Conservation (phyloP, 2,797 vertebrate species). For the Ceyx erithaca region DNA sequence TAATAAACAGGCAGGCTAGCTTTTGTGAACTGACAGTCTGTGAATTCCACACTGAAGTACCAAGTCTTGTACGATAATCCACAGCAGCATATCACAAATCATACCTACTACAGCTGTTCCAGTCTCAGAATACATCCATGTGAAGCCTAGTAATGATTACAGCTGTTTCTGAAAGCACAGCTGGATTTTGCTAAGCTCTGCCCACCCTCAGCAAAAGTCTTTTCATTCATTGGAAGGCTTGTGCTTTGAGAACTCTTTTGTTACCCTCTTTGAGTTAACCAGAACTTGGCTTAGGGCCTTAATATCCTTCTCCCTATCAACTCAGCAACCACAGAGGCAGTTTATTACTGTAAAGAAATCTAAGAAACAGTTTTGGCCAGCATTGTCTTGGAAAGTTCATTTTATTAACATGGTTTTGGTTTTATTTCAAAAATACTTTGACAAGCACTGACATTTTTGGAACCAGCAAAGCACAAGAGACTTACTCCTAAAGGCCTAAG, state of each 20-base stretch:
- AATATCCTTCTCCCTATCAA: conserved; percentile 43
- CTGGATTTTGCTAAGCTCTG: conserved; percentile 23
- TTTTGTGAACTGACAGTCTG: background rate
- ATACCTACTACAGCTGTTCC: background rate
- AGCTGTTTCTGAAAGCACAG: background rate
- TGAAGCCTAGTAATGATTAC: background rate
- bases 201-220: background rate
- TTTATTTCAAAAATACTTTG: conserved; percentile 78
- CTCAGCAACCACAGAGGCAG: conserved; percentile 56
- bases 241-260: background rate
- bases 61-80: conserved; percentile 22
- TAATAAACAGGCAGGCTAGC: background rate
- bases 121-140: conserved; percentile 9
- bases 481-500: conserved; percentile 75
- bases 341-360: conserved; percentile 74
- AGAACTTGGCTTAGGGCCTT: conserved; percentile 13
- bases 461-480: conserved; percentile 71
- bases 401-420: conserved; percentile 75
- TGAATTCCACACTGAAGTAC: conserved; percentile 34
- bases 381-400: conserved; percentile 73
- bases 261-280: background rate
- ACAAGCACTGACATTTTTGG: conserved; percentile 74
- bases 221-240: conserved; percentile 7
- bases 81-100: conserved; percentile 47
- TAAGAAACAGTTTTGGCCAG: conserved; percentile 74